Conservation (phyloP, 2,113 vertebrate genomes). For the Anguilla japonica region DNA sequence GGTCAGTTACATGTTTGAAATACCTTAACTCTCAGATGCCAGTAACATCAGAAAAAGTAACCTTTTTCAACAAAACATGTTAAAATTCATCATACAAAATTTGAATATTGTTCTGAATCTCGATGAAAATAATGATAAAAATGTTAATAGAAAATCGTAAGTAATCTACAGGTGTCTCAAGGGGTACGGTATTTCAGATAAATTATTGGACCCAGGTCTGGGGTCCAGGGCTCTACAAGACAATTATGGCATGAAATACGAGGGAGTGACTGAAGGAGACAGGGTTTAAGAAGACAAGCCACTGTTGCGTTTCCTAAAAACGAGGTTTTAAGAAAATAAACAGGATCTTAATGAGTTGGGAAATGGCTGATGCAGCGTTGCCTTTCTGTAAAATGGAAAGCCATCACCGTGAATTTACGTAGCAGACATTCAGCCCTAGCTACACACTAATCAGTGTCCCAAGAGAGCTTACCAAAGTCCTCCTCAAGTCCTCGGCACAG, state of each 20-base stretch:
- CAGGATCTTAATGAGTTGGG: neutral
- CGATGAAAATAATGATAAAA: too few relatives aligned
- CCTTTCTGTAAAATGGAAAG: neutral
- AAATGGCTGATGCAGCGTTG: neutral
- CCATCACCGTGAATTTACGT: neutral
- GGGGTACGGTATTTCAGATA: too few relatives aligned
- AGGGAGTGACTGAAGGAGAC: neutral
- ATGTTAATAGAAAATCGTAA: too few relatives aligned
- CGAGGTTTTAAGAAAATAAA: neutral
- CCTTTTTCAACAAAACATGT: too few relatives aligned
- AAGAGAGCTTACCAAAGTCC: neutral
- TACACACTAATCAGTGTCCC: neutral
- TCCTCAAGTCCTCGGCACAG: neutral
- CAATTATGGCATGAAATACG: neutral
- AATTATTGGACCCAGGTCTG: neutral
- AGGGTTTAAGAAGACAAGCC: neutral
- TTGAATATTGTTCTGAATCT: too few relatives aligned
- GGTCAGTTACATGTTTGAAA: too few relatives aligned
- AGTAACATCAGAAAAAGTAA: too few relatives aligned
- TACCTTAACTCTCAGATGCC: too few relatives aligned
- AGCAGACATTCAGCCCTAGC: neutral
- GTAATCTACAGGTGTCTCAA: too few relatives aligned
- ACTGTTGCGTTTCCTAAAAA: neutral
- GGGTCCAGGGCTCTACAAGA: neutral
- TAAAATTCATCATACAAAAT: too few relatives aligned